Evolutionary conservation across 2,797 vertebrate species (phyloP).

Genomic region (Pangasius sanitwongsei): DNA sequence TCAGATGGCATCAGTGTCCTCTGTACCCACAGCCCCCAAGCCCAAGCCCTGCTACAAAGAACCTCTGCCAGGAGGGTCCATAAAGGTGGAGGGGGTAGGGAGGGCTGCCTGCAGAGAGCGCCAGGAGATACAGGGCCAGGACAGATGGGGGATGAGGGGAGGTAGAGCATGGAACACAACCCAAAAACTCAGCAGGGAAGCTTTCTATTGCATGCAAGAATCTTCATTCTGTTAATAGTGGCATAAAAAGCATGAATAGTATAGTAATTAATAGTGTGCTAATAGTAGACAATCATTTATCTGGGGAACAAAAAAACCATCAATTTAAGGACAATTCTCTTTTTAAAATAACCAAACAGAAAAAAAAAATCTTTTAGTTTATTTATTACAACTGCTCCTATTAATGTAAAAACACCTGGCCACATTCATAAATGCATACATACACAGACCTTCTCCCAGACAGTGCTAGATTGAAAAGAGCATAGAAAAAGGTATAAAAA

Average conservation of each 20-base stretch:
- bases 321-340: neutral
- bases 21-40: conserved; percentile 45
- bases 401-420: neutral
- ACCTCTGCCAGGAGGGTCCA: conserved; percentile 46
- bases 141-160: conserved; percentile 49
- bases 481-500: conserved; percentile 18
- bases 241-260: too few relatives aligned
- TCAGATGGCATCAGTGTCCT: conserved; percentile 62
- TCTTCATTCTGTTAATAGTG: conserved; percentile 19
- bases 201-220: conserved; percentile 25
- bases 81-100: conserved; percentile 36
- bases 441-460: conserved; percentile 5
- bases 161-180: conserved; percentile 35
- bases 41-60: conserved; percentile 53
- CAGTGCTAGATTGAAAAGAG: neutral
- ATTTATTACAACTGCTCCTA: neutral
- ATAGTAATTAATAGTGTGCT: too few relatives aligned
- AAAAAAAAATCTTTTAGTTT: neutral
- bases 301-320: neutral
- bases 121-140: conserved; percentile 51
- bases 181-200: conserved; percentile 36
- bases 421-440: neutral
- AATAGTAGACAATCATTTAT: neutral
- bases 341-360: neutral
- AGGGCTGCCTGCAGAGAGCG: conserved; percentile 33